Evolutionary conservation across 2,113 vertebrate genomes (phyloP).

Genomic region (Microcebus lehilahytsara): DNA sequence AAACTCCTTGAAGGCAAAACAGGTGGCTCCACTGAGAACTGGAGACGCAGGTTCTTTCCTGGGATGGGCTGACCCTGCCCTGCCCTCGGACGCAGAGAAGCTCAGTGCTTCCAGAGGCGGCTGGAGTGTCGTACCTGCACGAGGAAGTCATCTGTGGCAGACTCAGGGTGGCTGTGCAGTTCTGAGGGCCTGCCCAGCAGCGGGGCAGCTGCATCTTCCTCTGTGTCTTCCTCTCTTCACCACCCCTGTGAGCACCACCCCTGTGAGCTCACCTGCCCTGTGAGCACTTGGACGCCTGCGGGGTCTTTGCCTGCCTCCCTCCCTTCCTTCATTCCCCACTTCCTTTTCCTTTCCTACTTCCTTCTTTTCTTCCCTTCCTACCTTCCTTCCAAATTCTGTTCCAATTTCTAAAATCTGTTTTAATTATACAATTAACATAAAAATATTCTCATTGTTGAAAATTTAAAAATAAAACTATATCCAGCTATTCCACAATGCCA

Average conservation of each 20-base stretch:
- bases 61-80: not conserved
- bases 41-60: not conserved
- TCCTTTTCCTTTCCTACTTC: fast-evolving
- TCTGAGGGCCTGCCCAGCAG: not conserved
- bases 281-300: not conserved
- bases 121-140: not conserved
- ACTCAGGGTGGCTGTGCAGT: not conserved
- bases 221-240: too few relatives aligned
- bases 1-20: not conserved
- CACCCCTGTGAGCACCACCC: too few relatives aligned
- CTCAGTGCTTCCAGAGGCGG: not conserved
- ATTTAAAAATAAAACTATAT: not conserved
- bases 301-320: not conserved
- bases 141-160: not conserved
- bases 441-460: not conserved
- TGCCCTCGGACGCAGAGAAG: not conserved
- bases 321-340: not conserved
- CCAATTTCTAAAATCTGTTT: not conserved
- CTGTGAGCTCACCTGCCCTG: not conserved
- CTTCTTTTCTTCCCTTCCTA: fast-evolving
- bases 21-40: not conserved
- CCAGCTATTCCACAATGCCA: not conserved
- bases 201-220: not conserved
- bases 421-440: not conserved
- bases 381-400: not conserved